Conservation (phyloP, 2,113 vertebrate genomes). For the Turdus rufiventris region DNA sequence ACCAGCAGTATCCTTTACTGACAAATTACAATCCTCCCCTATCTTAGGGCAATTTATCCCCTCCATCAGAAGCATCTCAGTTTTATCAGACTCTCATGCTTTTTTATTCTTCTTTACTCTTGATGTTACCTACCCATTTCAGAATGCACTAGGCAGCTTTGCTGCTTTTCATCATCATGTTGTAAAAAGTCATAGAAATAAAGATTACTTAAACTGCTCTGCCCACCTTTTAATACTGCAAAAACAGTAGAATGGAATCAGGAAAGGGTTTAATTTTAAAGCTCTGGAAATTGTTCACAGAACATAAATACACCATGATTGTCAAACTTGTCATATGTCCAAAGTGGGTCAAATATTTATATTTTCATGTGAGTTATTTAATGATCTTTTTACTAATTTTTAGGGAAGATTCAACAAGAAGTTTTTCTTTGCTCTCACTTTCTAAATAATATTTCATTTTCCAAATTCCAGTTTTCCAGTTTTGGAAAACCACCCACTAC, state of each 20-base stretch:
- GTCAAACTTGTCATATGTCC: neutral
- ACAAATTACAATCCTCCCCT: neutral
- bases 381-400: neutral
- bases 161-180: neutral
- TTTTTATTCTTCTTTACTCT: neutral
- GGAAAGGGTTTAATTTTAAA: neutral
- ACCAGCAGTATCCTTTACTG: neutral
- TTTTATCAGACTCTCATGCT: neutral
- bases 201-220: neutral
- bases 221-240: neutral
- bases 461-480: neutral
- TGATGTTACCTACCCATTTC: neutral
- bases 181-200: neutral
- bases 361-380: neutral
- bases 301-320: neutral
- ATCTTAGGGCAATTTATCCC: neutral
- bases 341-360: neutral
- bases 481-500: neutral
- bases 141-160: neutral
- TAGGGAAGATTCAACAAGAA: neutral
- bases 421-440: neutral
- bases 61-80: neutral
- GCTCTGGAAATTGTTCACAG: neutral
- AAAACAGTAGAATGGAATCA: neutral
- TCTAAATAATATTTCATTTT: neutral